phyloP scores from a whole-genome alignment of 2,888 invertebrate species.

The Chalcosyrphus nemorum region DNA sequence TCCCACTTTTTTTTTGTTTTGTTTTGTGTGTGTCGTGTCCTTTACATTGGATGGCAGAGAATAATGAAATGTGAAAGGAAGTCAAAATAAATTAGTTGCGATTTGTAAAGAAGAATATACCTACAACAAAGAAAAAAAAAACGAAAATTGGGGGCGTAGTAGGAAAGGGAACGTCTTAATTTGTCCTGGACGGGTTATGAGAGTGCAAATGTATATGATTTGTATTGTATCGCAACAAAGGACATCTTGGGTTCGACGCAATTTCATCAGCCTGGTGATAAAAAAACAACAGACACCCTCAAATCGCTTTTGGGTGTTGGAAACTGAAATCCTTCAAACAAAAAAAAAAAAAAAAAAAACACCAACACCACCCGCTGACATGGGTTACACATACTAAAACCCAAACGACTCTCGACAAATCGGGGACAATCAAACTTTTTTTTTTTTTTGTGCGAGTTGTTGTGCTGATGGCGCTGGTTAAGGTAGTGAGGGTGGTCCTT shows the following conservation, averaged over 20 bases:
- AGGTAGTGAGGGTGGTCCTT: background rate
- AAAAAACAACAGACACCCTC: background rate
- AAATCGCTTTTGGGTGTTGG: background rate
- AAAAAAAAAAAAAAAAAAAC: background rate
- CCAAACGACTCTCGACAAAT: conserved; percentile 14
- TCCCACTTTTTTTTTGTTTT: conserved; percentile 7
- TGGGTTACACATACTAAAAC: background rate
- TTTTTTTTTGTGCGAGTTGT: background rate
- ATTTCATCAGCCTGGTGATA: background rate
- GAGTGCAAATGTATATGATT: too few relatives aligned
- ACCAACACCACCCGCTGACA: background rate
- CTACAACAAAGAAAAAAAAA: background rate
- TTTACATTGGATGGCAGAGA: background rate
- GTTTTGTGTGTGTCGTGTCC: background rate
- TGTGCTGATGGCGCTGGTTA: background rate
- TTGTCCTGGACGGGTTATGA: conserved; percentile 13
- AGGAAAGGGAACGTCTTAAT: conserved; percentile 9
- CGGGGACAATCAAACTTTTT: conserved; percentile 32
- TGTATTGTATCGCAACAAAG: conserved; percentile 2
- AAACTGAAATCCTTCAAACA: background rate
- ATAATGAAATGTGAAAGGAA: conserved; percentile 39
- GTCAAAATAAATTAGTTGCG: conserved; percentile 34
- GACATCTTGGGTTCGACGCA: background rate
- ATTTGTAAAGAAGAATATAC: background rate
- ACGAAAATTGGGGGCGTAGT: background rate